A percentile compares a stretch with the other conserved stretches of the same genome.
Conservation (phyloP, 2,888 invertebrate species). For the Drymonia ruficornis region DNA sequence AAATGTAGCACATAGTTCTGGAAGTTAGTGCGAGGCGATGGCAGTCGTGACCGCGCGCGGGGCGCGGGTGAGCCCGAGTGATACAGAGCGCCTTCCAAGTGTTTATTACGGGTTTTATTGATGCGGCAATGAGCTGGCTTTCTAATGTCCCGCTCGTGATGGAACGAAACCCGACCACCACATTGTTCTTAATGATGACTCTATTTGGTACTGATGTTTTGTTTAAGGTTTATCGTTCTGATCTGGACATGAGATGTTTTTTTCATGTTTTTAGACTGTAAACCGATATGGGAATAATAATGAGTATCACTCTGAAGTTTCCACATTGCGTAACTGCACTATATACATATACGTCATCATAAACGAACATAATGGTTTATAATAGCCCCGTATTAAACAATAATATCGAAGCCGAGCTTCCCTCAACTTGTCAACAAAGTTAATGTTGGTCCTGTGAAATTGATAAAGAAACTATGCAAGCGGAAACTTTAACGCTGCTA, state of each 20-base stretch:
- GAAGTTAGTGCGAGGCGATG: slow-evolving; percentile 11
- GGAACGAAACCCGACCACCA: slow-evolving; percentile 15
- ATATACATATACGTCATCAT: too few relatives aligned
- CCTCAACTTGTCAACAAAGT: slow-evolving; percentile 38
- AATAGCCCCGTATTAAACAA: slow-evolving; percentile 28
- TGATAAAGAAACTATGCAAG: slow-evolving; percentile 59
- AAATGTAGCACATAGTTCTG: slow-evolving; percentile 37
- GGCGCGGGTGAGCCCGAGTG: slow-evolving; percentile 13
- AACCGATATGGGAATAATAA: slow-evolving; percentile 11
- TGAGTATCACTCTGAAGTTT: too few relatives aligned
- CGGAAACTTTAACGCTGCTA: slow-evolving; percentile 47
- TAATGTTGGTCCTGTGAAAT: slow-evolving; percentile 40
- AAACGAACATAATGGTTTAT: too few relatives aligned
- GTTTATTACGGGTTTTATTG: slow-evolving; percentile 35
- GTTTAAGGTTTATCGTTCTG: slow-evolving; percentile 16
- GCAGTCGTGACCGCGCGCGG: slow-evolving; percentile 25
- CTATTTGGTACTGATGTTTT: slow-evolving; percentile 18
- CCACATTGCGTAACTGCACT: too few relatives aligned
- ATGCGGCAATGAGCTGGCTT: slow-evolving; percentile 20
- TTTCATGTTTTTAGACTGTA: slow-evolving; percentile 2
- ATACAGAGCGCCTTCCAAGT: slow-evolving; percentile 20
- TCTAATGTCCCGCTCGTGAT: slow-evolving; percentile 32
- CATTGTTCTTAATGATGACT: slow-evolving; percentile 34
- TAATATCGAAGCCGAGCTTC: slow-evolving; percentile 21
- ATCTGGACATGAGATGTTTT: slow-evolving; percentile 8